These are phyloP conservation scores for Astatotilapia flaviijosephi DNA, from an alignment of 2,113 vertebrate genomes.

Conservation along the genomic window DNA sequence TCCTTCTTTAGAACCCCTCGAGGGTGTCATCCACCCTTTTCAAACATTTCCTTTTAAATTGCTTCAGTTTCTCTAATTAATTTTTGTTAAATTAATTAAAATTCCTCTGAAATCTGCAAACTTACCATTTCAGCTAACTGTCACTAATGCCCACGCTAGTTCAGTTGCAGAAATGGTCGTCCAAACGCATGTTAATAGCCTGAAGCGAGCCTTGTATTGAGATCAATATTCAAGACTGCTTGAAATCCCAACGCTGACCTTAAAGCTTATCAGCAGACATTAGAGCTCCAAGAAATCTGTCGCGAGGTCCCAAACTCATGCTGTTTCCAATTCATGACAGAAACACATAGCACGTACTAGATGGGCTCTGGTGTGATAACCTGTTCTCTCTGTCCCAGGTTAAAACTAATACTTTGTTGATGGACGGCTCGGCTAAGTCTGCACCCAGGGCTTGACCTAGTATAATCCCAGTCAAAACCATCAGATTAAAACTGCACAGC, in stretches of 20 bases:
- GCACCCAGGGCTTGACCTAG: slow-evolving; percentile 49
- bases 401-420: slow-evolving; percentile 47
- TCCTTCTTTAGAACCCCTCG: neutral
- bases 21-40: neutral
- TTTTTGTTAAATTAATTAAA: neutral
- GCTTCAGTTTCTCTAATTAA: neutral
- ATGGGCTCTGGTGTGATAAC: neutral
- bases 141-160: neutral
- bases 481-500: slow-evolving; percentile 52
- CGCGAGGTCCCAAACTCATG: neutral
- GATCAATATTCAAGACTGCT: slow-evolving; percentile 23
- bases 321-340: neutral
- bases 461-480: slow-evolving; percentile 55
- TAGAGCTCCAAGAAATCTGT: neutral
- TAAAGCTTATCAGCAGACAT: neutral
- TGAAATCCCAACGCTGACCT: neutral
- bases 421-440: slow-evolving; percentile 38
- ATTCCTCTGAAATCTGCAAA: neutral
- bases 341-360: neutral
- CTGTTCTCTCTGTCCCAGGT: slow-evolving; percentile 29
- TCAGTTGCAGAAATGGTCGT: neutral
- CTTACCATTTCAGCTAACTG: neutral
- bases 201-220: neutral
- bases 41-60: neutral
- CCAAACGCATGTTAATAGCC: neutral